These are phyloP conservation scores for Drosophila orena DNA, from an alignment of 1,140 invertebrate species.

Conservation along the genomic window DNA sequence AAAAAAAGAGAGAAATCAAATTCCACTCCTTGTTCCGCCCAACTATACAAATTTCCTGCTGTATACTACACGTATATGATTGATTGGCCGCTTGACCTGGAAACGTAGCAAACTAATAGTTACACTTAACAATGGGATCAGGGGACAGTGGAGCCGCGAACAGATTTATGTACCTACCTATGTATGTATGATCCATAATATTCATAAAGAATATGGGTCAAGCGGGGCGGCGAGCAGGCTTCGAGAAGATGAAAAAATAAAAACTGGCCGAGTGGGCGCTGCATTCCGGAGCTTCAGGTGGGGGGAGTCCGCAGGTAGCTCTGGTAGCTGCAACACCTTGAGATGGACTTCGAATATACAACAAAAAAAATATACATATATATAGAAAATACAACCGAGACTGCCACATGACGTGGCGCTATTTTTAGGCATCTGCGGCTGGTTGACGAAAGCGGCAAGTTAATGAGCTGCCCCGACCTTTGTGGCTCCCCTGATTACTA, in stretches of 20 bases:
- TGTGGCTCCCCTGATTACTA: slow-evolving; percentile 75
- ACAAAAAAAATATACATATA: background rate
- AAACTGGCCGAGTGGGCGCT: slow-evolving; percentile 58
- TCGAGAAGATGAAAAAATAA: slow-evolving; percentile 51
- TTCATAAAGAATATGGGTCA: slow-evolving; percentile 65
- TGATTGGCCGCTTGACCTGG: slow-evolving; percentile 81
- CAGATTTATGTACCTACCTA: slow-evolving; percentile 4
- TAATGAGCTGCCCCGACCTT: slow-evolving; percentile 72
- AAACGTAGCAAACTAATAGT: slow-evolving; percentile 79
- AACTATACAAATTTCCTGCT: slow-evolving; percentile 75
- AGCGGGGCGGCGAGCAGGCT: slow-evolving; percentile 53
- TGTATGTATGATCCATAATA: slow-evolving; percentile 2
- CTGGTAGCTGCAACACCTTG: slow-evolving; percentile 35
- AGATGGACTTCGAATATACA: slow-evolving; percentile 37
- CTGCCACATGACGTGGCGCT: slow-evolving; percentile 69
- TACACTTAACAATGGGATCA: slow-evolving; percentile 75
- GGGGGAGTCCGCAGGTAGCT: slow-evolving; percentile 27
- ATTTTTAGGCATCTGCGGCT: slow-evolving; percentile 64
- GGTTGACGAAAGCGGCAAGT: slow-evolving; percentile 81
- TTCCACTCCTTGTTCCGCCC: slow-evolving; percentile 43
- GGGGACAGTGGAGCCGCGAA: slow-evolving; percentile 34
- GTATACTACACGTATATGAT: slow-evolving; percentile 81
- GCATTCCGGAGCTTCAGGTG: slow-evolving; percentile 52
- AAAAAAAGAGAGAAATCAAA: slow-evolving; percentile 26
- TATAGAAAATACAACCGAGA: slow-evolving; percentile 12